A percentile compares a stretch with the other conserved stretches of the same genome.
These are phyloP conservation scores for Ophthalmolycus amberensis DNA, from an alignment of 2,113 vertebrate species.

Conservation along the genomic window DNA sequence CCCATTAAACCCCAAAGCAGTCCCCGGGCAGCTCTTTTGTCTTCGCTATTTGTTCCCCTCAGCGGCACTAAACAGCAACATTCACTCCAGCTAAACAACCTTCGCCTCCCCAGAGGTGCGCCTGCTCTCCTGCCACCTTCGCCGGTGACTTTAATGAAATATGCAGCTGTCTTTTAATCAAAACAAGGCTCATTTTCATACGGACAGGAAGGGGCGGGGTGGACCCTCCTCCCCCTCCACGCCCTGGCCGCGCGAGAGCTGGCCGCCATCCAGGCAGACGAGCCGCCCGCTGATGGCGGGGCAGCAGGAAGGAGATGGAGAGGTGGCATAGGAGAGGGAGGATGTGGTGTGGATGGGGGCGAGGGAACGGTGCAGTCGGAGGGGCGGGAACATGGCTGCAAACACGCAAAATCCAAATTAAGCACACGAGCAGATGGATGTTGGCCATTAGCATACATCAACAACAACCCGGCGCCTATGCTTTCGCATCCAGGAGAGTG, in stretches of 20 bases:
- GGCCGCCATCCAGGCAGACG: conserved; percentile 65
- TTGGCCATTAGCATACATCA: conserved; percentile 67
- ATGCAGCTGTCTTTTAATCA: conserved; percentile 82
- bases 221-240: conserved; percentile 25
- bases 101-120: conserved; percentile 67
- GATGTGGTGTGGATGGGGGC: conserved; percentile 37
- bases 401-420: conserved; percentile 72
- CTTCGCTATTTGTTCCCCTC: conserved; percentile 59
- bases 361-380: conserved; percentile 27
- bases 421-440: conserved; percentile 73
- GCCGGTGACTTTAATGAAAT: conserved; percentile 74
- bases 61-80: conserved; percentile 71
- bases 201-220: conserved; percentile 40
- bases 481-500: conserved; percentile 30
- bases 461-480: conserved; percentile 64
- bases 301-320: conserved; percentile 32
- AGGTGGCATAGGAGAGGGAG: conserved; percentile 34
- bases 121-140: conserved; percentile 51
- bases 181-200: conserved; percentile 78
- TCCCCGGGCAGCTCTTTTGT: conserved; percentile 70
- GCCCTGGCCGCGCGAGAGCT: conserved; percentile 47
- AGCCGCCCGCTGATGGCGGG: conserved; percentile 39
- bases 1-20: conserved; percentile 70
- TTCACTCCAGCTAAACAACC: conserved; percentile 71
- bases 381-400: conserved; percentile 49